phyloP scores from a whole-genome alignment of 2,888 invertebrate genomes.

The Lycophotia porphyrea region DNA sequence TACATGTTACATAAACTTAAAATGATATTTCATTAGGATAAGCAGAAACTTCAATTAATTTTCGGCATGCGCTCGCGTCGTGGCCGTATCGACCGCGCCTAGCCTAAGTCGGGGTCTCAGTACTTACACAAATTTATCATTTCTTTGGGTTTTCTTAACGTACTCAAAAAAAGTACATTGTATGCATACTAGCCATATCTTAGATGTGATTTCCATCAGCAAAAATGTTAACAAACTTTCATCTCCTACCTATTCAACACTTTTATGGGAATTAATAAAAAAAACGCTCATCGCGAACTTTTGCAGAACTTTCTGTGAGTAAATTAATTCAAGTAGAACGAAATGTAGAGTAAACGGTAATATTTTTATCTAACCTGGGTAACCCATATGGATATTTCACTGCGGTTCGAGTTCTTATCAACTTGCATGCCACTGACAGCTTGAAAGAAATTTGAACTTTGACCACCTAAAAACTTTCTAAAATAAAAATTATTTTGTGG shows the following conservation, averaged over 20 bases:
- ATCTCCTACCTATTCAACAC: neutral
- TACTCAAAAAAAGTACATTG: neutral
- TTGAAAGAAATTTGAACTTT: conserved; percentile 78
- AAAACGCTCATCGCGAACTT: neutral
- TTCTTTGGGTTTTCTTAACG: neutral
- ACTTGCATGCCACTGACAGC: conserved; percentile 70
- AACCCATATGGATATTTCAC: conserved; percentile 74
- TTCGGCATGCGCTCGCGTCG: neutral
- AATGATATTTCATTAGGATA: neutral
- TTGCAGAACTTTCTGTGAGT: neutral
- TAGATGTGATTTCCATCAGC: neutral
- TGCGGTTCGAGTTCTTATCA: conserved; percentile 67
- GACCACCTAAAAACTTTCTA: conserved; percentile 80
- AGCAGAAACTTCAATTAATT: neutral
- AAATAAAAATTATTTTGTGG: conserved; percentile 85
- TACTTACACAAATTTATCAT: neutral
- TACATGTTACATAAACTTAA: neutral
- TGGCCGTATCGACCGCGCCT: neutral
- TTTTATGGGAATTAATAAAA: neutral
- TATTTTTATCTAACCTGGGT: conserved; percentile 75
- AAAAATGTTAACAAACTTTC: neutral
- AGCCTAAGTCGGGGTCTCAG: neutral
- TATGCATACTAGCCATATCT: neutral
- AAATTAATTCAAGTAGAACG: neutral
- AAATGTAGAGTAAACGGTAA: neutral